phyloP scores from a whole-genome alignment of 2,797 vertebrate genomes.

The Pangasius krempfi region DNA sequence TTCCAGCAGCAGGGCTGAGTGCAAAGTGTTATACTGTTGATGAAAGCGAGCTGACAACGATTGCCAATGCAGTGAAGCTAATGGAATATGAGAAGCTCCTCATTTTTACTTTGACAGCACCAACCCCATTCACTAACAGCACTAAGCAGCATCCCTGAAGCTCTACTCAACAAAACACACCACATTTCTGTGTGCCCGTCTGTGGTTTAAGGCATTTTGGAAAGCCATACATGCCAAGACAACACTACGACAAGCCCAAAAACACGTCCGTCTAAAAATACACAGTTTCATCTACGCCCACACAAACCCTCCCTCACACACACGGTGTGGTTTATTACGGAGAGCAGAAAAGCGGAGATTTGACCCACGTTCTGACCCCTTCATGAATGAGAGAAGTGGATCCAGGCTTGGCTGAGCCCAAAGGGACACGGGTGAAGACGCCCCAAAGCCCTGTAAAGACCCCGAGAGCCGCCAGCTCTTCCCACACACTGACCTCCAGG shows the following conservation, averaged over 20 bases:
- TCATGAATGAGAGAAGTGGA: conserved; percentile 80
- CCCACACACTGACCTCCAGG: conserved; percentile 81
- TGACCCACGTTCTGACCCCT: conserved; percentile 78
- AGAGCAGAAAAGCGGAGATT: conserved; percentile 76
- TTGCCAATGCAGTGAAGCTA: conserved; percentile 70
- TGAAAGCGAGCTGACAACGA: conserved; percentile 61
- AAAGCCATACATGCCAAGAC: conserved; percentile 48
- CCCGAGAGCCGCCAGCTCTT: conserved; percentile 75
- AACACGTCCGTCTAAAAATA: conserved; percentile 65
- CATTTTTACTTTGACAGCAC: conserved; percentile 52
- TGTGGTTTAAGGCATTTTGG: conserved; percentile 74
- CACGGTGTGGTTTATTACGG: conserved; percentile 65
- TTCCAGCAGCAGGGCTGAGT: conserved; percentile 15
- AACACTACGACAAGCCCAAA: conserved; percentile 42
- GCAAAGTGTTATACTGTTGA: conserved; percentile 16
- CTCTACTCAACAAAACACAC: conserved; percentile 62
- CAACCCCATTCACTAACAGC: conserved; percentile 40
- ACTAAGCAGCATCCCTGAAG: conserved; percentile 59
- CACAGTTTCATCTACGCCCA: conserved; percentile 76
- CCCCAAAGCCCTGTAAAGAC: conserved; percentile 74
- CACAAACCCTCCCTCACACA: conserved; percentile 57
- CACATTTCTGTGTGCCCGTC: conserved; percentile 66
- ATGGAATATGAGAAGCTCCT: conserved; percentile 73
- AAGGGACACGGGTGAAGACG: conserved; percentile 74
- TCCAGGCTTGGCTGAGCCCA: conserved; percentile 72